Base-by-base conservation (phyloP, 2,113 vertebrate genomes). In the Muntiacus reevesi region DNA sequence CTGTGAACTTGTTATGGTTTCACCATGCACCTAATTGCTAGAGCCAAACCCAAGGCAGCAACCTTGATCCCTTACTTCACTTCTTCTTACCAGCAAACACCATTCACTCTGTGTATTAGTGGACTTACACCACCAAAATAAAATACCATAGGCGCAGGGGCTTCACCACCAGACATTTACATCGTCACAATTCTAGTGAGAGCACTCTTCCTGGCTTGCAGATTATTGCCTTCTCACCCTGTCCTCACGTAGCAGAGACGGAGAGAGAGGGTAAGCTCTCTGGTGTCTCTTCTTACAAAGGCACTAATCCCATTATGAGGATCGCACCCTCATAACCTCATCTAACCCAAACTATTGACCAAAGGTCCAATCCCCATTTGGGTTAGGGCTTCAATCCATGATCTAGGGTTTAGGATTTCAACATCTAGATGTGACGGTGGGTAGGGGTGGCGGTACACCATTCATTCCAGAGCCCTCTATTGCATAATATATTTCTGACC, bases 401-500 rank as follows among this genome's bases (percentile, higher is more conserved):
- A n/a, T 64, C 33, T 52, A n/a, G 17, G 16, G 47, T 82, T 82
- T 54, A 52, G 30, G 30, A 23, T 47, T n/a, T 82, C 19, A n/a
- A 82, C 30, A n/a, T 82, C 79, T 82, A 23, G 17, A 82, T 87
- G n/a, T 47, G n/a, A 23, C 16, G 7, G 28, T 30, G 82, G 52
- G 12, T 15, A 4, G 7, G n/a, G n/a, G 4, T n/a, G 14, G 54
- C 0, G 3, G 19, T 33, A 55, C 33, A 40, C 52, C 54, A 7
- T 40, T 57, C n/a, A 57, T 25, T 84, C n/a, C 82, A 28, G 25
- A 50, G 7, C 30, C 60, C 43, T 64, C 43, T 64, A 25, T 15
- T 12, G 25, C 47, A 76, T 55, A 55, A 23, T 55, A 55, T 55
- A 21, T 43, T 89, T 76, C 50, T 76, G 87, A 19, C n/a, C 36